Evolutionary conservation across 2,888 invertebrate species (phyloP), one percentile per base, ranked within the genome.

Genomic region (Furcula furcula): DNA sequence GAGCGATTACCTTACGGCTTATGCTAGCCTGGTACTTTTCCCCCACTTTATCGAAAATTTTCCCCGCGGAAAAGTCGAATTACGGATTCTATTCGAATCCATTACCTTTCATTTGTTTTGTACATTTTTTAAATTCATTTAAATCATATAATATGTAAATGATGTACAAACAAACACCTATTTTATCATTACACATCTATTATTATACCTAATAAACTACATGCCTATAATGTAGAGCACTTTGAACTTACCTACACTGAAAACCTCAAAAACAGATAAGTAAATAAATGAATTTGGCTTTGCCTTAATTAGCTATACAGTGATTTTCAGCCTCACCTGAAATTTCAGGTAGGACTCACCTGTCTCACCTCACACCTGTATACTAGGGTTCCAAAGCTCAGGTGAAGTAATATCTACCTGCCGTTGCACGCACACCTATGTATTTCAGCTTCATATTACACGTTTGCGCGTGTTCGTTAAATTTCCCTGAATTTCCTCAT

Each of bases 31-130:
- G 51, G 79, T 82, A 69, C 48, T 61, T 74, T 79, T 80, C 76
- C 78, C 78, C 78, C 77, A 81, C 74, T 76, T 73, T 76, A 78
- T 75, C 67, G 77, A 79, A 54, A 81, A 73, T 65, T 76, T 76
- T 71, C 69, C 72, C 74, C 70, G 75, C 67, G 55, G 56, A 55
- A 65, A 26, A 30, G 9, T 26, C 7, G 19, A n/a, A n/a, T n/a
- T n/a, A n/a, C n/a, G n/a, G n/a, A n/a, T n/a, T n/a, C n/a, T n/a
- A n/a, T n/a, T n/a, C n/a, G 22, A 22, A 21, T 3, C 4, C 4
- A 21, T 21, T 37, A 47, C 7, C 22, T 31, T 15, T 21, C 12
- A 23, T 27, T 29, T 7, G 4, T 7, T 6, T 1, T 18, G n/a
- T n/a, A n/a, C n/a, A n/a, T n/a, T n/a, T n/a, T n/a, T n/a, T n/a